Evolutionary conservation across 1,140 invertebrate genomes (phyloP).

Genomic region (Carcinoscorpius rotundicauda): DNA sequence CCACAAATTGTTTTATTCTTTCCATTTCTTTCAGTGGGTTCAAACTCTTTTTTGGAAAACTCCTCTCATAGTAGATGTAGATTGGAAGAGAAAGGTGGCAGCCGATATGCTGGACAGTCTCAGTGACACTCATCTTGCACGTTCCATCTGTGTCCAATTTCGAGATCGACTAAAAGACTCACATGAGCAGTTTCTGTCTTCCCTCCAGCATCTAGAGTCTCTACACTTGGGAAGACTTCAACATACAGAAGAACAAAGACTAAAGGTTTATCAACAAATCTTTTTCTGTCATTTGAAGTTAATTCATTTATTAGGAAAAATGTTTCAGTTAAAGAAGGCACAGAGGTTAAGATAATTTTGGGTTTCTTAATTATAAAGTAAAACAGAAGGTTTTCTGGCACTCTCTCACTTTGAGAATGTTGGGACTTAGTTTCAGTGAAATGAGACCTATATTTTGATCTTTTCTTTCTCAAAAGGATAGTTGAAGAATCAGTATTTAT

Average conservation of each 20-base stretch:
- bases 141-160: slow-evolving; percentile 58
- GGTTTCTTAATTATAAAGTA: too few species aligned
- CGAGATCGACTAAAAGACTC: slow-evolving; percentile 44
- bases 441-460: too few species aligned
- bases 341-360: too few species aligned
- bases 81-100: slow-evolving; percentile 60
- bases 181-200: slow-evolving; percentile 52
- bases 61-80: slow-evolving; percentile 44
- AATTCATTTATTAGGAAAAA: too few species aligned
- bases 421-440: too few species aligned
- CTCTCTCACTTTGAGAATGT: too few species aligned
- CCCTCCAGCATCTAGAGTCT: slow-evolving; percentile 46
- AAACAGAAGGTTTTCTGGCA: too few species aligned
- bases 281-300: too few species aligned
- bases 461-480: too few species aligned
- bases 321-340: too few species aligned
- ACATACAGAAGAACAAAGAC: slow-evolving; percentile 64
- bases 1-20: background rate
- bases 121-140: slow-evolving; percentile 53
- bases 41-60: slow-evolving; percentile 47
- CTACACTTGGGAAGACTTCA: slow-evolving; percentile 57
- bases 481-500: too few species aligned
- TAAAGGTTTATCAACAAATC: slow-evolving; percentile 25
- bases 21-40: slow-evolving; percentile 30
- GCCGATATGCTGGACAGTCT: slow-evolving; percentile 59